A percentile compares a stretch with the other conserved stretches of the same genome.
phyloP scores from a whole-genome alignment of 1,140 invertebrate genomes.

The Reticulitermes speratus region DNA sequence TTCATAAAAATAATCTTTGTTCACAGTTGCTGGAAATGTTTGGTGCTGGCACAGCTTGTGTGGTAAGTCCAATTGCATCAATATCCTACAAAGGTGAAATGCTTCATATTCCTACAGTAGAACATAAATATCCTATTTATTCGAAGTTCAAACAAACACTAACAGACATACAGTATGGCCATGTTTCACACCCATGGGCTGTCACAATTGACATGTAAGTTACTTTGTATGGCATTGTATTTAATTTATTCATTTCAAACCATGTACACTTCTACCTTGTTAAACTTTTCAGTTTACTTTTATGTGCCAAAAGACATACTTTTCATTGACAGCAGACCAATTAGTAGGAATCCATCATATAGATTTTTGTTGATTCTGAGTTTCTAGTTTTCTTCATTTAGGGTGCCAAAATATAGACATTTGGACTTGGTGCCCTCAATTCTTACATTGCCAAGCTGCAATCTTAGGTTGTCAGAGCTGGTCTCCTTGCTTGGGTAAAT shows the following conservation, averaged over 20 bases:
- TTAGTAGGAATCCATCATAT: not conserved
- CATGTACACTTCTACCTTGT: not conserved
- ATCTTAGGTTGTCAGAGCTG: too few relatives aligned
- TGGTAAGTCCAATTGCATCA: conserved; percentile 83
- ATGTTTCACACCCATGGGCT: conserved; percentile 73
- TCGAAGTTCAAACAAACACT: conserved; percentile 67
- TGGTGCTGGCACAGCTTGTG: conserved; percentile 90
- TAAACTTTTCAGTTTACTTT: not conserved
- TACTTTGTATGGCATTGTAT: not conserved
- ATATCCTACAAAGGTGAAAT: conserved; percentile 70
- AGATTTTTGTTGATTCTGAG: not conserved
- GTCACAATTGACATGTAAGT: conserved; percentile 43
- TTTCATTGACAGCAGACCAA: not conserved
- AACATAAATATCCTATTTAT: conserved; percentile 43
- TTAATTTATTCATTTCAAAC: not conserved
- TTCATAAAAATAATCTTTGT: not conserved
- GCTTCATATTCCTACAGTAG: conserved; percentile 48
- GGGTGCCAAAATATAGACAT: not conserved
- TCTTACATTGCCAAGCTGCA: too few relatives aligned
- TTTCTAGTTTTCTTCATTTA: not conserved
- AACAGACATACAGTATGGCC: conserved; percentile 83
- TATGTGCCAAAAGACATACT: not conserved
- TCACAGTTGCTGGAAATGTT: conserved; percentile 88
- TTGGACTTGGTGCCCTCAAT: too few relatives aligned
- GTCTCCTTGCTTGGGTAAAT: too few relatives aligned